phyloP scores from a whole-genome alignment of 2,797 vertebrate genomes.

The Apodemus agrarius region DNA sequence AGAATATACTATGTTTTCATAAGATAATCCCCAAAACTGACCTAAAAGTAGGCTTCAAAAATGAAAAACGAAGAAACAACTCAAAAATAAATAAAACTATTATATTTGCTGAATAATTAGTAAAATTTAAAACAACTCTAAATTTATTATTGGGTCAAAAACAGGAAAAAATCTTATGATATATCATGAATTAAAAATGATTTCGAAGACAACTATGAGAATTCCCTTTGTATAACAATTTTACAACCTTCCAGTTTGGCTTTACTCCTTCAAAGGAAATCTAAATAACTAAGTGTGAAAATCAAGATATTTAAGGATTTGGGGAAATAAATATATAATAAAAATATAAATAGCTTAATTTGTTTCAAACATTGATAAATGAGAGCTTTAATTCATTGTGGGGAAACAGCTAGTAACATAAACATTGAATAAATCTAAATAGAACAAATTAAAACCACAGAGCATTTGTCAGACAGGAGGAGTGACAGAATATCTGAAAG shows the following conservation, averaged over 20 bases:
- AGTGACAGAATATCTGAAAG: not conserved
- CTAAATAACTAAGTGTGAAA: conserved; percentile 1
- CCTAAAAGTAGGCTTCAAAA: not conserved
- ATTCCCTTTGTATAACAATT: not conserved
- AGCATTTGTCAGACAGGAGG: not conserved
- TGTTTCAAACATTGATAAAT: conserved; percentile 17
- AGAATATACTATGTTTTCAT: not conserved
- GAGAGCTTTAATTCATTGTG: not conserved
- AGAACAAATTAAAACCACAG: not conserved
- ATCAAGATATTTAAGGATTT: not conserved
- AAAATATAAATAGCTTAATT: not conserved
- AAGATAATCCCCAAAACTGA: not conserved
- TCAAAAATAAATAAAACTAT: not conserved
- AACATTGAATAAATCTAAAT: not conserved
- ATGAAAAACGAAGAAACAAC: not conserved
- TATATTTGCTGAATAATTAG: not conserved
- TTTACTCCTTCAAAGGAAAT: not conserved
- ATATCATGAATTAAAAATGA: not conserved
- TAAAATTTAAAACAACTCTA: conserved; percentile 6
- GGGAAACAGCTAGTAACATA: not conserved
- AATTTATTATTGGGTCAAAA: conserved; percentile 10
- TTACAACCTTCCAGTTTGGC: not conserved
- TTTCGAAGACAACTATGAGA: not conserved
- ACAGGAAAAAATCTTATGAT: not conserved
- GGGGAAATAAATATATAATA: not conserved